Conservation (phyloP, 2,888 invertebrate species). For the Thymelicus sylvestris region DNA sequence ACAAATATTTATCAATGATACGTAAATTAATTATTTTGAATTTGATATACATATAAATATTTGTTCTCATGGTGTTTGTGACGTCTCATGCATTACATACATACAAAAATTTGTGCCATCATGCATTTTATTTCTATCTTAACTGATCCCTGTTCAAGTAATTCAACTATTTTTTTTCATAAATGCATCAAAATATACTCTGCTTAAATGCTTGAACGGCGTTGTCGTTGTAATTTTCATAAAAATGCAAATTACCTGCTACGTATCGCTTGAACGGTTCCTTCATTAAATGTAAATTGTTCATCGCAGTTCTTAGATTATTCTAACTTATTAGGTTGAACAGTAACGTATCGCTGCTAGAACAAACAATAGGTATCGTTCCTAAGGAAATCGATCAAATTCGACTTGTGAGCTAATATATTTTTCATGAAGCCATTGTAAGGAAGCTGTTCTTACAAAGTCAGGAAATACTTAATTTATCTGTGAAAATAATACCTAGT, state of each 20-base stretch:
- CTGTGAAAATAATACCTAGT: no score
- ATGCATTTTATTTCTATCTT: no score
- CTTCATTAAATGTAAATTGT: slow-evolving; percentile 27
- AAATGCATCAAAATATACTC: slow-evolving; percentile 7
- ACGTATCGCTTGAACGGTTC: slow-evolving; percentile 14
- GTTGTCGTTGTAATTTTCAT: slow-evolving; percentile 19
- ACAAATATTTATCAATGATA: not conserved
- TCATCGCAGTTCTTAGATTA: slow-evolving; percentile 1
- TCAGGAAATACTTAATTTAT: no score
- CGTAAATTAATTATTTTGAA: no score
- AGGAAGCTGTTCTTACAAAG: no score
- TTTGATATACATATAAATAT: no score
- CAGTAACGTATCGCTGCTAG: not conserved
- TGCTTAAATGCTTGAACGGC: not conserved
- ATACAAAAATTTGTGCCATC: no score
- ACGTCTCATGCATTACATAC: no score
- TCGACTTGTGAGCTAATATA: not conserved
- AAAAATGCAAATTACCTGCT: slow-evolving; percentile 21
- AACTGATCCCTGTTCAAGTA: no score
- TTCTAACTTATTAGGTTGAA: not conserved
- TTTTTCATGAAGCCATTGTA: no score
- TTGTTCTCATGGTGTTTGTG: no score
- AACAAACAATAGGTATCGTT: not conserved
- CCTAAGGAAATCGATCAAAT: not conserved
- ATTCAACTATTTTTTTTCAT: not conserved